Evolutionary conservation across 2,797 vertebrate genomes (phyloP).

Genomic region (Rhinella marina): DNA sequence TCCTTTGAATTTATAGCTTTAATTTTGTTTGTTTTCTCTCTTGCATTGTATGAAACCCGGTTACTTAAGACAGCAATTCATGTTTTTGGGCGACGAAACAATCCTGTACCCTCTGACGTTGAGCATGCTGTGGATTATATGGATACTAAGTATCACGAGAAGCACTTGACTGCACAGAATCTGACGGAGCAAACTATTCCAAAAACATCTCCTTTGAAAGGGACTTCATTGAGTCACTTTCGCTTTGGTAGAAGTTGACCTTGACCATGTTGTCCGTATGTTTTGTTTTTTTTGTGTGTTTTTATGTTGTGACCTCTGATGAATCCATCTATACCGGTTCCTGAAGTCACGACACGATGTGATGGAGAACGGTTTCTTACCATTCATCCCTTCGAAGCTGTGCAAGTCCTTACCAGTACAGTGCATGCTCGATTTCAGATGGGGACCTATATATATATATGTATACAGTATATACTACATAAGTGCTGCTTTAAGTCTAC

Average conservation of each 20-base stretch:
- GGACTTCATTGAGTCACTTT: not conserved
- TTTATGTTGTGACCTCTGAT: not conserved
- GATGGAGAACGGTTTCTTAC: not conserved
- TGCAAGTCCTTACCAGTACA: not conserved
- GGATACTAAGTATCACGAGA: conserved; percentile 54
- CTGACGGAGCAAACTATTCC: not conserved
- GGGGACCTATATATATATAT: conserved; percentile 18
- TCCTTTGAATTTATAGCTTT: not conserved
- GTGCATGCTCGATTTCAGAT: conserved; percentile 22
- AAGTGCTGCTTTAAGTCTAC: conserved; percentile 53
- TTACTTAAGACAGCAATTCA: conserved; percentile 29
- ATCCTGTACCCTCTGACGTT: conserved; percentile 13
- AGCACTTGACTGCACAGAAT: conserved; percentile 19
- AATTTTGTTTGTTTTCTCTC: conserved; percentile 11
- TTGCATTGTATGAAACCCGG: conserved; percentile 21
- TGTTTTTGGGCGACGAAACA: conserved; percentile 17
- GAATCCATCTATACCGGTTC: not conserved
- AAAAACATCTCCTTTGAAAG: not conserved
- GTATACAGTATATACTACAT: not conserved
- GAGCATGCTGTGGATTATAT: conserved; percentile 40
- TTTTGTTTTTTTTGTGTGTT: not conserved
- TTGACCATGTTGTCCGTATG: not conserved
- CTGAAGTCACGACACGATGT: not conserved
- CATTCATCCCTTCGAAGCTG: not conserved
- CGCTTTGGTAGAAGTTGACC: not conserved